Evolutionary conservation across 2,797 vertebrate genomes (phyloP).

Genomic region (Aplochiton taeniatus): DNA sequence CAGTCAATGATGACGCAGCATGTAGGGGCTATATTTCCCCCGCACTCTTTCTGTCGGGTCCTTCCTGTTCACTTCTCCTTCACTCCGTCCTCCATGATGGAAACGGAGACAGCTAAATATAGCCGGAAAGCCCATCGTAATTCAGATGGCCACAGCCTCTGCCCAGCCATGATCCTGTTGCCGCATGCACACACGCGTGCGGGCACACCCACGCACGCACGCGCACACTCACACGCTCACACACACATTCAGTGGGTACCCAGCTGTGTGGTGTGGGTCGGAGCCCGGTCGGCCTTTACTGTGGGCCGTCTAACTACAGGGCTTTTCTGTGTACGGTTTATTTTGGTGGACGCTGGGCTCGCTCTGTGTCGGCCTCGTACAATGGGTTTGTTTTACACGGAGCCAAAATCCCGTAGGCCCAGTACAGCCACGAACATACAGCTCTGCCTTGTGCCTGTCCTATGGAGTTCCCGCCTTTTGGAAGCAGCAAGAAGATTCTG

Average conservation of each 20-base stretch:
- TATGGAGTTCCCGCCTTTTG: conserved; percentile 24
- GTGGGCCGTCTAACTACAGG: conserved; percentile 63
- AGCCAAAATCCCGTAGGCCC: conserved; percentile 43
- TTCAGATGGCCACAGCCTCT: conserved; percentile 35
- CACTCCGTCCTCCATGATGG: conserved; percentile 51
- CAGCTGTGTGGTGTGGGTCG: conserved; percentile 49
- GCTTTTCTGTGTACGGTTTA: conserved; percentile 65
- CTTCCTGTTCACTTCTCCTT: background rate
- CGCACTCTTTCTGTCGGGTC: background rate
- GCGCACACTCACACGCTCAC: background rate
- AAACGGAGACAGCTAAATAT: conserved; percentile 64
- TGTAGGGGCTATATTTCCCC: background rate
- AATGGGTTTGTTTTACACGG: conserved; percentile 60
- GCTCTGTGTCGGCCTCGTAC: conserved; percentile 49
- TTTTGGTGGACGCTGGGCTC: conserved; percentile 61
- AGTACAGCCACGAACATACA: conserved; percentile 31
- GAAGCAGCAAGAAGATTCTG: conserved; percentile 21
- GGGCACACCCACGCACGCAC: background rate
- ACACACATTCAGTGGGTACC: background rate
- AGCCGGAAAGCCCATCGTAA: conserved; percentile 60
- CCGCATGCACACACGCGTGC: background rate
- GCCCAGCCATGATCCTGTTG: background rate
- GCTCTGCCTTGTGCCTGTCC: conserved; percentile 9
- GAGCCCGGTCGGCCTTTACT: conserved; percentile 56
- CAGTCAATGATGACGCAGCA: too few species aligned